A percentile compares a stretch with the other conserved stretches of the same genome.
These are phyloP conservation scores for Acrossocheilus fasciatus DNA, from an alignment of 2,797 vertebrate species.

Conservation along the genomic window DNA sequence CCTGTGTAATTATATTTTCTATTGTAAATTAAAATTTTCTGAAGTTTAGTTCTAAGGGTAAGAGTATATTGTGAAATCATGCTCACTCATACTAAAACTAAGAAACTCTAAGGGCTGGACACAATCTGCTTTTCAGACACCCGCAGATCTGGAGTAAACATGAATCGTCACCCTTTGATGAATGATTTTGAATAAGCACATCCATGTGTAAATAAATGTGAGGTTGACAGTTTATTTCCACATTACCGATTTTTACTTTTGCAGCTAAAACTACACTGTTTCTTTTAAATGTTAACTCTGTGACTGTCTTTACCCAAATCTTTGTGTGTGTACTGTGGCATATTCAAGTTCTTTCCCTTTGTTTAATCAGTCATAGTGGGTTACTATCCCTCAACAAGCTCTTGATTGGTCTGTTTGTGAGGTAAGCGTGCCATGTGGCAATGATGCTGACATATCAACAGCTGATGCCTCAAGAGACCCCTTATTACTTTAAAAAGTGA, in stretches of 20 bases:
- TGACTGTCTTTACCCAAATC: not conserved
- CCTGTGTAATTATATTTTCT: conserved; percentile 27
- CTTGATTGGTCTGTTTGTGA: conserved; percentile 28
- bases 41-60: conserved; percentile 2
- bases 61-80: not conserved
- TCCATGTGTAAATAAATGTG: conserved; percentile 12
- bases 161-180: not conserved
- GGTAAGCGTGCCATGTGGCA: conserved; percentile 10
- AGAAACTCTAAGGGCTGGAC: conserved; percentile 20
- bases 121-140: not conserved
- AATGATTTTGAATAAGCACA: conserved; percentile 15
- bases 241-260: not conserved
- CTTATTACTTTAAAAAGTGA: conserved; percentile 12
- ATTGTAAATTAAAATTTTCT: conserved; percentile 2
- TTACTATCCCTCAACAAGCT: not conserved
- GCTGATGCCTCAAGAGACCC: conserved; percentile 50
- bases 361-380: not conserved
- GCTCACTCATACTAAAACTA: not conserved
- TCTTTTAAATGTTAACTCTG: not conserved
- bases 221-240: not conserved
- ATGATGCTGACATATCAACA: conserved; percentile 47
- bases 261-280: not conserved
- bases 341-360: not conserved
- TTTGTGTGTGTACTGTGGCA: not conserved
- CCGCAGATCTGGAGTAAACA: not conserved